phyloP scores from a whole-genome alignment of 2,888 invertebrate genomes.

The Clepsis dumicolana region DNA sequence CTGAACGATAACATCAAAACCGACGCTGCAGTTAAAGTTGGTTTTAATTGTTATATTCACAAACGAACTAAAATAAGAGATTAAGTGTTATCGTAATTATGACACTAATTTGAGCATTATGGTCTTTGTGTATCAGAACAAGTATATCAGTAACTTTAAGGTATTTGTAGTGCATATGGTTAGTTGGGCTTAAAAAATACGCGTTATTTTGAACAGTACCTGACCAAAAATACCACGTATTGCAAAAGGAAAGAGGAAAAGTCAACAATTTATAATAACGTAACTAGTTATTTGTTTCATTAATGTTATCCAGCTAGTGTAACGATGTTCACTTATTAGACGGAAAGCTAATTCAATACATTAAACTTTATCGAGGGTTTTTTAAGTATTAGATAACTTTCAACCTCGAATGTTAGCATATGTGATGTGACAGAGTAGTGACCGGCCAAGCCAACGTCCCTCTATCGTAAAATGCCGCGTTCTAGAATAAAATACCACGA shows the following conservation, averaged over 20 bases:
- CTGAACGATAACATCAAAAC: constrained; percentile 4
- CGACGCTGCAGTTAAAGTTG: constrained; percentile 23
- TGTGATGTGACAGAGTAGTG: not conserved
- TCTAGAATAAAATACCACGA: constrained; percentile 2
- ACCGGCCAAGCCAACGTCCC: not conserved
- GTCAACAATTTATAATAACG: no score
- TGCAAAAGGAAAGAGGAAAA: no score
- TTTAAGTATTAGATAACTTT: not conserved
- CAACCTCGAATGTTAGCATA: not conserved
- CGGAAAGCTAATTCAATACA: no score
- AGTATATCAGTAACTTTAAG: not conserved
- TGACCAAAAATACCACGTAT: no score
- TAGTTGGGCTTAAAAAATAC: no score
- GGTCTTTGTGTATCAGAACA: not conserved
- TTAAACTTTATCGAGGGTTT: no score
- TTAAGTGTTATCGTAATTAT: not conserved
- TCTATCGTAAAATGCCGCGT: constrained; percentile 4
- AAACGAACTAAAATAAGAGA: not conserved
- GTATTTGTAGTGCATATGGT: no score
- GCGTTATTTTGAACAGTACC: no score
- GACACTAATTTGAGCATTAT: not conserved
- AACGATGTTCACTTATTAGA: no score
- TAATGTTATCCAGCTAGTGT: no score
- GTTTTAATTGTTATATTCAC: not conserved
- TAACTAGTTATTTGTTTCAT: no score